Evolutionary conservation across 2,797 vertebrate genomes (phyloP).

Genomic region (Lacerta viridis): DNA sequence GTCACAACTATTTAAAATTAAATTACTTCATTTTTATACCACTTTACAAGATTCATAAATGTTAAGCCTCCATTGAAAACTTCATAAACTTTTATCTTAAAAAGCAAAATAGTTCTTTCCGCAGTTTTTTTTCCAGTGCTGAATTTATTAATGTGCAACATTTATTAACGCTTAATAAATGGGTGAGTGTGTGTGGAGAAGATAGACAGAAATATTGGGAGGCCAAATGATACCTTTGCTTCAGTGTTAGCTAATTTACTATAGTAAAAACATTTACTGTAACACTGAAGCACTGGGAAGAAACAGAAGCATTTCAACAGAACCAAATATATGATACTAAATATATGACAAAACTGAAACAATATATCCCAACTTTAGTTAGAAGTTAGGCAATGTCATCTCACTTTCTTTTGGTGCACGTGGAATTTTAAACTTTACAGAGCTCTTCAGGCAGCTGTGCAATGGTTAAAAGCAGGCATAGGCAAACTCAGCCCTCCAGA

Average conservation of each 20-base stretch:
- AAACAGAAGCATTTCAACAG: not conserved
- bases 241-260: not conserved
- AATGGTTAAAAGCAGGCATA: not conserved
- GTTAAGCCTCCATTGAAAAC: conserved; percentile 19
- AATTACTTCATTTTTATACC: conserved; percentile 48
- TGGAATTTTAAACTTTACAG: not conserved
- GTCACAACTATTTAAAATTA: conserved; percentile 28
- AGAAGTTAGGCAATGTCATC: not conserved
- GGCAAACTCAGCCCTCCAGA: too few relatives aligned
- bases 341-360: not conserved
- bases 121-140: not conserved
- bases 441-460: not conserved
- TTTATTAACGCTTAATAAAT: not conserved
- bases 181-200: not conserved
- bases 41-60: conserved; percentile 35
- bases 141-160: not conserved
- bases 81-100: conserved; percentile 17
- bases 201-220: not conserved
- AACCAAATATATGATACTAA: not conserved
- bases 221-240: not conserved
- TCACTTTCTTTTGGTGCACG: not conserved
- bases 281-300: not conserved
- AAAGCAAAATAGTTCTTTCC: not conserved
- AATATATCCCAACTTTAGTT: not conserved
- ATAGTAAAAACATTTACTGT: not conserved